These are phyloP conservation scores for Spheniscus mendiculus DNA, from an alignment of 2,113 vertebrate genomes.

Conservation along the genomic window DNA sequence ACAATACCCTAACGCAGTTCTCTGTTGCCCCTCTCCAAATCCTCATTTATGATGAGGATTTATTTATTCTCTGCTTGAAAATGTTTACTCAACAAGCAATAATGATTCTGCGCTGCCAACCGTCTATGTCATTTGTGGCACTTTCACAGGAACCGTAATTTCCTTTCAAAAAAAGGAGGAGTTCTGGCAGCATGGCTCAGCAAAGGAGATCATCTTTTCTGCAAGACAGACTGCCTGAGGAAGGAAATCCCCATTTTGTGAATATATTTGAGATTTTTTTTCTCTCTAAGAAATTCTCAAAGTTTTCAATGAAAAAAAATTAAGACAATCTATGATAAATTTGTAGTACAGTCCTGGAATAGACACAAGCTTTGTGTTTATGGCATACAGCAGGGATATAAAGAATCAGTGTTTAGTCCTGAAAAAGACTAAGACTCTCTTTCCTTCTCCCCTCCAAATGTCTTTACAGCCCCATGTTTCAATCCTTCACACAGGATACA, in stretches of 20 bases:
- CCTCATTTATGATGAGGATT: neutral
- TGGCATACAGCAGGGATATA: neutral
- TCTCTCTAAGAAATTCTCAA: neutral
- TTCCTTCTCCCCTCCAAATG: neutral
- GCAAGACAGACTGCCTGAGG: neutral
- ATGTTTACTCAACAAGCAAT: neutral
- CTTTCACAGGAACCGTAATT: neutral
- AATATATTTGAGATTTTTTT: neutral
- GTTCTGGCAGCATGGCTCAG: neutral
- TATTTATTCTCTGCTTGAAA: constrained; percentile 8
- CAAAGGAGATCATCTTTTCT: neutral
- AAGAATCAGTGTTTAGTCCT: neutral
- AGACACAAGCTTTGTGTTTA: neutral
- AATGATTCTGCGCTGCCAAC: neutral
- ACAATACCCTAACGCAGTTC: neutral
- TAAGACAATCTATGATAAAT: neutral
- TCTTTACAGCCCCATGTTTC: neutral
- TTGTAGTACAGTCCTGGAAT: neutral
- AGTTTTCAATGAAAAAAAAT: neutral
- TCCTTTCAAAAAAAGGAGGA: neutral
- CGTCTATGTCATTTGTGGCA: neutral
- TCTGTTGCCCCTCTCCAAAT: neutral
- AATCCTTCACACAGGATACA: neutral
- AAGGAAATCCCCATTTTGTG: neutral
- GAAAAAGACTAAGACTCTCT: too few relatives aligned